Evolutionary conservation across 2,888 invertebrate species (phyloP), one percentile per base, ranked within the genome.

Genomic region (Alloplasta piceator): DNA sequence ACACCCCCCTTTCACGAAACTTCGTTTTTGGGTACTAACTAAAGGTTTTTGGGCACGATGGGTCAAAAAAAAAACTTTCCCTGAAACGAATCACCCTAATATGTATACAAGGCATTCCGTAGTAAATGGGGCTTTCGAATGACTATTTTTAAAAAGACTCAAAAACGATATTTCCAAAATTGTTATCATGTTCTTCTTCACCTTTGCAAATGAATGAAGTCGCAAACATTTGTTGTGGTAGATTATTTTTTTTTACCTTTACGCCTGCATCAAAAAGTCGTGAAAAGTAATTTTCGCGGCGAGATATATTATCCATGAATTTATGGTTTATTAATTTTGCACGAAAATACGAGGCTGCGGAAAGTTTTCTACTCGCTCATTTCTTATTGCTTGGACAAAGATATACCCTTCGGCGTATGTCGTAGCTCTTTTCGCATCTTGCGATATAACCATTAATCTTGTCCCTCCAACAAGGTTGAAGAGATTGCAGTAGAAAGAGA

Each of bases 241-340:
- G 41, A 5, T 10, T 43, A 1, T 43, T 9, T 43, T 9, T 43
- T 10, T 10, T 43, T 43, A 43, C 7, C 4, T 9, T 43, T 43
- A 43, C 4, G 7, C 6, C 43, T 43, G 1, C 43, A 43, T 10
- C 1, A 43, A 6, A 10, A 43, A 10, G 10, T 43, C 6, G 82
- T 61, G 64, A 79, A 50, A 63, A 83, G 84, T 85, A 87, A 89
- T 88, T 88, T 88, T 87, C 87, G 48, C 83, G 55, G 67, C 82
- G 71, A 70, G 71, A 87, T 86, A 87, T 86, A 86, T 87, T 85
- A 36, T 84, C 67, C 52, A 36, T 72, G 78, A 85, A 88, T 88
- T 88, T 88, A 88, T 89, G 85, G 86, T 85, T 89, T 88, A 88
- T 88, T 89, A 87, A 88, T 89, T 89, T 88, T 87, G 43, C 39